Conservation (phyloP, 64 coral and sea anemone genomes). For the Hydrozoanthus tunicans region DNA sequence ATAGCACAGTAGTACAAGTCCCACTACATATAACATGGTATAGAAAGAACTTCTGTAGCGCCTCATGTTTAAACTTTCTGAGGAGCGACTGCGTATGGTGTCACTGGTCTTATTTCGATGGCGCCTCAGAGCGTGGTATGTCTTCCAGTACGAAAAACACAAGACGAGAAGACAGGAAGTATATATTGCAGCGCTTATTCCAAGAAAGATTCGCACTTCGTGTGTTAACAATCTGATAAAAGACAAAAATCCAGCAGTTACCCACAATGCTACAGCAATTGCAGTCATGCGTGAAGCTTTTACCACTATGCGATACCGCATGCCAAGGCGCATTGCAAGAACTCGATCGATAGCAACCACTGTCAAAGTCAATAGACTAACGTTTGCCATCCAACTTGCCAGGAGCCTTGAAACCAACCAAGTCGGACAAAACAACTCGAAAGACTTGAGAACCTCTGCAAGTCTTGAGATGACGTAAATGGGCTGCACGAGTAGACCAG, state of each 20-base stretch:
- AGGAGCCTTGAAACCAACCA: conserved; percentile 34
- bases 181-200: conserved; percentile 21
- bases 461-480: conserved; percentile 39
- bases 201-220: conserved; percentile 34
- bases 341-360: conserved; percentile 59
- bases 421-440: conserved; percentile 33
- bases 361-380: conserved; percentile 37
- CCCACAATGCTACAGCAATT: conserved; percentile 29
- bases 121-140: conserved; percentile 22
- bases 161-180: conserved; percentile 37
- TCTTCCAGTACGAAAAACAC: conserved; percentile 44
- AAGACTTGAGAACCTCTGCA: conserved; percentile 45
- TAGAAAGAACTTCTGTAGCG: conserved; percentile 63
- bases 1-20: conserved; percentile 65
- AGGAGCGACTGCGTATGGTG: not conserved
- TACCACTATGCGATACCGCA: conserved; percentile 44
- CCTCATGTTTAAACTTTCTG: conserved; percentile 4
- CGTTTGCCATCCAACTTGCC: conserved; percentile 33
- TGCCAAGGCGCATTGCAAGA: conserved; percentile 56
- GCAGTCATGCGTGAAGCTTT: conserved; percentile 17
- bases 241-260: conserved; percentile 24
- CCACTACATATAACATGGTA: conserved; percentile 69
- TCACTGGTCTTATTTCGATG: conserved; percentile 45
- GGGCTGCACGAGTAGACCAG: conserved; percentile 53
- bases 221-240: conserved; percentile 23